These are phyloP conservation scores for Phylloscopus trochilus DNA, from an alignment of 2,113 vertebrate genomes.

Conservation along the genomic window DNA sequence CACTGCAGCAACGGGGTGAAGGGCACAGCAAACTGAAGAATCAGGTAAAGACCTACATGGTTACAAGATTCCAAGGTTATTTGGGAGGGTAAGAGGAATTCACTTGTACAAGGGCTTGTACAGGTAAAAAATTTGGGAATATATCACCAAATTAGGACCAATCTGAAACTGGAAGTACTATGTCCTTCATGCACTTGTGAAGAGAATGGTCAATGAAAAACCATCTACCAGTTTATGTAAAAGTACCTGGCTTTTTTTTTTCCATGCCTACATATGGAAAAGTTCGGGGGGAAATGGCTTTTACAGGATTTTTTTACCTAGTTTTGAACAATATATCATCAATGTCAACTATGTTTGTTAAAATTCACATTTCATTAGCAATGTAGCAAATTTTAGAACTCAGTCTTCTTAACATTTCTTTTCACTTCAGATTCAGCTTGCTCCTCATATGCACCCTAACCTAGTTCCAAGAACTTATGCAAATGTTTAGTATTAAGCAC, in stretches of 20 bases:
- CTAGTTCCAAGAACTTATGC: neutral
- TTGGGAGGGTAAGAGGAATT: neutral
- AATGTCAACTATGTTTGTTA: neutral
- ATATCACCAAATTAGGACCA: neutral
- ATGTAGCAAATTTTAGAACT: neutral
- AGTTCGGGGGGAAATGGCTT: neutral
- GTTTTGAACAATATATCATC: neutral
- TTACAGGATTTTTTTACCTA: neutral
- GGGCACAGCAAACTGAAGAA: neutral
- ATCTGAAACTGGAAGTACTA: neutral
- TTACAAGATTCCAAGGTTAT: neutral
- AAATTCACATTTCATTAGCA: neutral
- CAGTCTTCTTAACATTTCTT: neutral
- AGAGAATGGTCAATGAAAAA: neutral
- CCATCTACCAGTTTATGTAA: neutral
- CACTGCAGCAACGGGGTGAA: neutral
- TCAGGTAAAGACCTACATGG: neutral
- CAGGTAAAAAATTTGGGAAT: neutral
- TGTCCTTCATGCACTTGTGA: neutral
- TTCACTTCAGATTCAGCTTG: neutral
- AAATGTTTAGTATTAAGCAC: neutral
- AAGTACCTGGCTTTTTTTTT: neutral
- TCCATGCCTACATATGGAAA: neutral
- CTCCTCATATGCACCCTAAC: neutral
- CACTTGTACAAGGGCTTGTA: neutral